Evolutionary conservation across 2,797 vertebrate genomes (phyloP), one percentile per base, ranked within the genome.

Genomic region (Hybognathus amarus): DNA sequence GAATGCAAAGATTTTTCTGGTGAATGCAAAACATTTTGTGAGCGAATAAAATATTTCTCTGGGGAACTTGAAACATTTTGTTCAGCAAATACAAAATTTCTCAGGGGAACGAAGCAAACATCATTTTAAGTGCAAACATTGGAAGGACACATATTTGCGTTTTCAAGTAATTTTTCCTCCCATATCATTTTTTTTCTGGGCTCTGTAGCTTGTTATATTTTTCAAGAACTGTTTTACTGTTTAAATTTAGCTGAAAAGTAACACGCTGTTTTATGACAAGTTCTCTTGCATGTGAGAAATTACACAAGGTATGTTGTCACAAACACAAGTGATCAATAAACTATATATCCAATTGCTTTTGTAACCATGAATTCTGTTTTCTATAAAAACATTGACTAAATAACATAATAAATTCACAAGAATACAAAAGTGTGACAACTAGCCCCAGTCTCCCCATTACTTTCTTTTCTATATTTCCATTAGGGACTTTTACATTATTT

Each of bases 1-100:
- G 1, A 52, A 8, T 7, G 0, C 18, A 20, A 20, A 52, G 2
- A 0, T 52, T 20, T 52, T 0, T 52, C 0, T 0, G 18, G 18
- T 2, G 7, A 52, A 52, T 2, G 0, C 4, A 3, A 42, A 12
- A 12, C 3, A 12, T 42, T 42, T 42, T 42, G 42, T 3, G 42
- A 12, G 11, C 42, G 2, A 42, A 42, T 42, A 3, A 10, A 42
- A 42, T 12, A 1, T 42, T 42, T 10, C 1, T 42, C 42, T 0
- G 11, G 42, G 42, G 42, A 42, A 42, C 11, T 0, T 1, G 3
- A 12, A 12, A 42, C 42, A 45, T 42, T 42, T 42, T n/a, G n/a
- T n/a, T n/a, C n/a, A n/a, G n/a, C n/a, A n/a, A n/a, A n/a, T n/a
- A n/a, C n/a, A n/a, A n/a, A 13, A 1, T 45, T 13, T 45, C 1